Evolutionary conservation across 2,888 invertebrate species (phyloP), one percentile per base, ranked within the genome.

Genomic region (Chydorus sphaericus): DNA sequence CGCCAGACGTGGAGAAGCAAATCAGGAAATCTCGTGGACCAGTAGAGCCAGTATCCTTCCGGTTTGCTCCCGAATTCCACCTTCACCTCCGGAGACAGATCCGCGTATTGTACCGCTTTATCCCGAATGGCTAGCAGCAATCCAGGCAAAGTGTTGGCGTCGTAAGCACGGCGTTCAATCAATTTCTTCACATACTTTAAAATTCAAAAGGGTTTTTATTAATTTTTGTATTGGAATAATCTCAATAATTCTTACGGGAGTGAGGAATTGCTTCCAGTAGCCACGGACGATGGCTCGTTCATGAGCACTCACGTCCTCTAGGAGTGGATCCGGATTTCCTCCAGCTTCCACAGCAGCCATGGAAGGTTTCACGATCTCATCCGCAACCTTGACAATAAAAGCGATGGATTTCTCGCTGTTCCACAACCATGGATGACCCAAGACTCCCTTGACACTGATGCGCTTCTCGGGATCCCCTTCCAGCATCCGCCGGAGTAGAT

Each of bases 1-100:
- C n/a, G n/a, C 44, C 44, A 44, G 23, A 28, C 28, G 44, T 44
- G 44, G 44, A 44, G 23, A 28, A 44, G 44, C n/a, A 44, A 20
- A 44, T 23, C 23, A 44, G 44, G 44, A 10, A 44, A 44, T 8
- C 14, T 16, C 7, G 44, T 8, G 5, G 44, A 20, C 44, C 44
- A 44, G 44, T 44, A 44, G 44, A 44, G 23, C 44, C 44, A 44
- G 7, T 44, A 44, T 4, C 44, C 44, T 44, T 44, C 44, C 3
- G 44, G 44, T 20, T 44, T 44, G 10, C 44, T 44, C 18, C 44
- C 44, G 26, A 44, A 23, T 23, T 44, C 44, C 14, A 28, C 44
- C 26, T 44, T 44, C 14, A 44, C 44, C 28, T 44, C 44, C 1
- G 44, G 44, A 4, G 44, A 44, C 26, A 26, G 44, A 23, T 44